phyloP scores from a whole-genome alignment of 2,113 vertebrate genomes.

The Egretta garzetta region DNA sequence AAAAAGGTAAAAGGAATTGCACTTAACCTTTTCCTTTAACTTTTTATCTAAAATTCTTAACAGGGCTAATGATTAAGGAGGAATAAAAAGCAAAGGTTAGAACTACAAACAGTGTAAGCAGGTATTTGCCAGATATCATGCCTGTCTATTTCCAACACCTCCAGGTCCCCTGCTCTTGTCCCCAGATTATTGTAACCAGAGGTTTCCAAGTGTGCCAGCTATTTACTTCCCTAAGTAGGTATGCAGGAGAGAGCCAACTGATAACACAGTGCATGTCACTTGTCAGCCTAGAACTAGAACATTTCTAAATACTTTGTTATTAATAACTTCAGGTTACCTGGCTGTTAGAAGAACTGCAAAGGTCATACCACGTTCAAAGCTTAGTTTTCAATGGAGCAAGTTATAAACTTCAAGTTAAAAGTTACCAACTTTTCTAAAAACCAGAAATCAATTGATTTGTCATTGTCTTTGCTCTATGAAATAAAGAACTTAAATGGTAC shows the following conservation, averaged over 20 bases:
- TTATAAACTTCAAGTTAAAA: background rate
- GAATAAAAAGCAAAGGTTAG: background rate
- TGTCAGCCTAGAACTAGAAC: background rate
- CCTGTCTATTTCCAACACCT: background rate
- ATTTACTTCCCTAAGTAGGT: background rate
- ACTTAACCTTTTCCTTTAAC: background rate
- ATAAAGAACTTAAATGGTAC: background rate
- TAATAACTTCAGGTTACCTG: background rate
- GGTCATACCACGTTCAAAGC: background rate
- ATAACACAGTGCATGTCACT: background rate
- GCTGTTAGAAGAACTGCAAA: background rate
- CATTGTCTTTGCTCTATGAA: background rate
- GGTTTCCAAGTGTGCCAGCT: background rate
- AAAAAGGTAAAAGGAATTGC: background rate
- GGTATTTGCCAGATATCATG: background rate
- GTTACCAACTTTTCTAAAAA: background rate
- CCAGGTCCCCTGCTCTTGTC: background rate
- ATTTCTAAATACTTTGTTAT: background rate
- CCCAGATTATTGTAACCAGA: background rate
- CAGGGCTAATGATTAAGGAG: background rate
- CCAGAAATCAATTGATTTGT: background rate
- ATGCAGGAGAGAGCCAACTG: slow-evolving; percentile 20
- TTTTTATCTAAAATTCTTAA: background rate
- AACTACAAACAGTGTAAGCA: background rate
- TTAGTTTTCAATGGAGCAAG: background rate